Base-by-base conservation (phyloP, 2,888 invertebrate species). In the Gryllus longicercus region DNA sequence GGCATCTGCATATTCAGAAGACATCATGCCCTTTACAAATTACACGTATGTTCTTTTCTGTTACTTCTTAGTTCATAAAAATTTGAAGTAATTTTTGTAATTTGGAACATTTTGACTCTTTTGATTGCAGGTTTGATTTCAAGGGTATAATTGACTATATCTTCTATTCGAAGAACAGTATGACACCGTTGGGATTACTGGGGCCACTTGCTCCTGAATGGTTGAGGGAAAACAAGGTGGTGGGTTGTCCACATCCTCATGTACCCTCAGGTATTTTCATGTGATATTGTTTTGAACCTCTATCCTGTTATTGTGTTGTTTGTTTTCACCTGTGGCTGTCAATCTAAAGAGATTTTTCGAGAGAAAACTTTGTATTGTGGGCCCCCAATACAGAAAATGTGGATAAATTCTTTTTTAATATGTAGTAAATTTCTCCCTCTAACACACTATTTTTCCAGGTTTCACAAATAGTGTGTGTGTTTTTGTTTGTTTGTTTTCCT, bases 61-160 rank as follows among this genome's bases (percentile, higher is more conserved):
- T 21, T 51, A 23, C 63, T 63, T 63, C 63, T 63, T 14, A 63
- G 63, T 63, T 63, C 21, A 14, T 51, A 12, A 79, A 25, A 76
- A 80, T n/a, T 81, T 5, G 4, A 8, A 8, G 8, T 38, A 38
- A 38, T 38, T 38, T 38, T 81, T 76, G 74, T 38, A 63, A 74
- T 78, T 50, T 51, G 23, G 75, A n/a, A 74, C 74, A 51, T 81
- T 78, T 75, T 79, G 75, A 80, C 23, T 79, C 18, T 77, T 18
- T 83, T 82, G 83, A 81, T 89, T 92, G 75, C 91, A 97, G 96
- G 86, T 97, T 96, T 89, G 98, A 99, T 88, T 99, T 99, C 90
- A 98, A 99, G 89, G 99, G 99, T 84, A 97, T 99, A 87, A 99
- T 99, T 87, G 99, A 99, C 90, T 99, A 99, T 91, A 98, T 99